Base-by-base conservation (phyloP, 2,797 vertebrate genomes). In the Ceyx erithaca region DNA sequence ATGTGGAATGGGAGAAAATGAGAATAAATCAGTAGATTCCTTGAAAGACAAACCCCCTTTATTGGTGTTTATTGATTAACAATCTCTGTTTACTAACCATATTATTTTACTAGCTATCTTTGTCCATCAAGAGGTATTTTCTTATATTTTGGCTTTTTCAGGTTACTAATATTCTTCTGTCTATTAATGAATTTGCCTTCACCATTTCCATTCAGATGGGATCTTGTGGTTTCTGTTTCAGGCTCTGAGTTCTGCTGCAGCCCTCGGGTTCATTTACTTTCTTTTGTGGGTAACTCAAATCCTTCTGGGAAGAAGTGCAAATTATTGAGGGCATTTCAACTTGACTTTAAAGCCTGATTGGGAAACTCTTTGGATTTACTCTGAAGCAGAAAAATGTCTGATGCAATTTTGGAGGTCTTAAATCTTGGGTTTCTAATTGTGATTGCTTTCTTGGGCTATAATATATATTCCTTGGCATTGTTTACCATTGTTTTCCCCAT, bases 351-450 rank as follows among this genome's bases (percentile, higher is more conserved):
- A 93, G 85, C 89, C 93, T 94, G 63, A 85, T 95, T 92, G 92
- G 72, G 80, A 93, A 96, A 93, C 59, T 93, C 4, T 87, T 97
- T 94, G 83, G 82, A 95, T 96, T 84, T 92, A 93, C 51, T 79
- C 54, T 81, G 63, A 90, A 92, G 89, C 6, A 16, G 91, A 90
- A 87, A 91, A 95, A 92, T 72, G 87, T 91, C 92, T 91, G 95
- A 62, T 85, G 72, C 83, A 94, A 93, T 93, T 96, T 92, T 92
- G 85, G 70, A 93, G 90, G 72, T 92, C 93, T 89, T 96, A 95
- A 96, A 95, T 96, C 91, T 93, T 67, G 20, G 31, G 59, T 41
- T 95, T 93, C 55, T 96, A 97, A 97, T 97, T 95, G 96, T 59
- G 66, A 76, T 87, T 70, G 79, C 3, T 35, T 12, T 41, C 51